Evolutionary conservation across 92 coral and sea anemone species (phyloP), one percentile per base, ranked within the genome.

Genomic region (Paramuricea clavata): DNA sequence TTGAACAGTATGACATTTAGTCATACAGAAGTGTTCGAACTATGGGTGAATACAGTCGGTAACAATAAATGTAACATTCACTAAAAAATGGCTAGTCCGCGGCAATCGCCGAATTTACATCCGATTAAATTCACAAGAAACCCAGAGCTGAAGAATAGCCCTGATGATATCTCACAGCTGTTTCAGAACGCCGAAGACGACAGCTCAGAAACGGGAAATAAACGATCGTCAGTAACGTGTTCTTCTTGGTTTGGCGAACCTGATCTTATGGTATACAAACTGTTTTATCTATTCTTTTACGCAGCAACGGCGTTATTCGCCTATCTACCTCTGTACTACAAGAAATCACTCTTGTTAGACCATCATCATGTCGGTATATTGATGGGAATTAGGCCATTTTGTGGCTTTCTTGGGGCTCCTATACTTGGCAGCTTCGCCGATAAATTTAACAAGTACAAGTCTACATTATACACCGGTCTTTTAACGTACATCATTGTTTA

Each of bases 351-450:
- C 27, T 86, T 95, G 73, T 50, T 95, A 82, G 98, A 97, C 76
- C 96, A 94, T 83, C 90, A 93, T 57, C 91, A 91, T 41, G 98
- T 89, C 0, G 98, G 98, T 23, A 78, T 95, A 47, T 83, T 95
- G 31, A 78, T 94, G 26, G 95, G 98, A 56, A 89, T 95, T 33
- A 93, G 93, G 27, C 97, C 97, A 33, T 80, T 93, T 50, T 93
- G 97, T 84, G 54, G 85, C 78, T 89, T 93, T 59, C 76, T 95
- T 30, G 91, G 98, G 26, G 95, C 98, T 21, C 98, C 98, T 0
- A 70, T 94, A 17, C 92, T 92, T 31, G 98, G 98, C 16, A 94
- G 93, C 1, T 89, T 95, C 50, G 98, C 95, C 22, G 98, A 95
- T 92, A 95, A 95, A 76, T 95, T 89, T 88, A 92, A 92, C 91